A percentile compares a stretch with the other conserved stretches of the same genome.
phyloP scores from a whole-genome alignment of 2,113 vertebrate genomes.

The Sprattus sprattus region DNA sequence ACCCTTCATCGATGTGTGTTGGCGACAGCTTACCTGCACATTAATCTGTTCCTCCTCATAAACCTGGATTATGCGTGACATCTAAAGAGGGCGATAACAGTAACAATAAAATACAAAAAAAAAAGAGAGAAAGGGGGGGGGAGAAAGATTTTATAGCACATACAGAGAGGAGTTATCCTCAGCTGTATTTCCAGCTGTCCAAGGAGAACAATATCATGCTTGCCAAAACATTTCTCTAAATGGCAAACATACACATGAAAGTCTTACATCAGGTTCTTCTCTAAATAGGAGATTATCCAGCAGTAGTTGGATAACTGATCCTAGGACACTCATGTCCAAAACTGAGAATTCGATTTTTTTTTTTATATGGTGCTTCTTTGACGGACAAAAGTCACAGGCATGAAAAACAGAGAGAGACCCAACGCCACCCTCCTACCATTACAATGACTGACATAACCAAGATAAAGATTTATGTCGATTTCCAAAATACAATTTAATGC shows the following conservation, averaged over 20 bases:
- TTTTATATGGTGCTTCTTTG: conserved; percentile 49
- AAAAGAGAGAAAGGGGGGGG: conserved; percentile 58
- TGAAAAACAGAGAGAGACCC: background rate
- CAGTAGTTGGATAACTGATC: background rate
- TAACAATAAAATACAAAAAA: conserved; percentile 88
- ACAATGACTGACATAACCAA: no score
- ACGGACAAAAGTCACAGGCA: conserved; percentile 36
- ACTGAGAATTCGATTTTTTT: background rate
- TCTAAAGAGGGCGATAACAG: conserved; percentile 97
- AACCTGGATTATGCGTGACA: conserved; percentile 99
- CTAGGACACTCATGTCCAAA: background rate
- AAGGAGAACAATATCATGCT: conserved; percentile 47
- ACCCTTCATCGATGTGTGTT: conserved; percentile 86
- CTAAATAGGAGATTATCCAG: background rate
- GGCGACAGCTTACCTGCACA: conserved; percentile 96
- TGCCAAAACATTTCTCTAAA: background rate
- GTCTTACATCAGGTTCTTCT: background rate
- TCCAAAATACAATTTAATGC: background rate
- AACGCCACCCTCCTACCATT: background rate
- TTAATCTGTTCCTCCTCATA: conserved; percentile 99
- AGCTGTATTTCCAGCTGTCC: conserved; percentile 47
- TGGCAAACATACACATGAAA: background rate
- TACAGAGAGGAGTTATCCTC: conserved; percentile 60
- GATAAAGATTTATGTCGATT: background rate
- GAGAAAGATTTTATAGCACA: conserved; percentile 74